A percentile compares a stretch with the other conserved stretches of the same genome.
Conservation (phyloP, 2,797 vertebrate genomes). For the Parotocinclus haroldoi region DNA sequence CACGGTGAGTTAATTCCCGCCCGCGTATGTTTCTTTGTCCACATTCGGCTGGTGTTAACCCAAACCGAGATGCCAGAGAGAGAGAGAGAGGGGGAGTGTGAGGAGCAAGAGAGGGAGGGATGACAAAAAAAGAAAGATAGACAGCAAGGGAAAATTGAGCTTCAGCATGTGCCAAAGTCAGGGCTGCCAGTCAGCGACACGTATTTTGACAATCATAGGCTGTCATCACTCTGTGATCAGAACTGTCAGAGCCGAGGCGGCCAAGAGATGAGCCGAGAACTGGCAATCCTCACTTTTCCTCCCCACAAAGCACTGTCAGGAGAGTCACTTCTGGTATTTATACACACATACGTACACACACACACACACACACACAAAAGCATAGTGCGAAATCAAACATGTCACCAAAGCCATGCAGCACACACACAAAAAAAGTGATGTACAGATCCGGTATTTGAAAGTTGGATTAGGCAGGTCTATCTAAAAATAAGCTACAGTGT, state of each 20-base stretch:
- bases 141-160: conserved; percentile 61
- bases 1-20: conserved; percentile 69
- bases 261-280: conserved; percentile 68
- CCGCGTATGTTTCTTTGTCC: conserved; percentile 58
- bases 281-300: conserved; percentile 61
- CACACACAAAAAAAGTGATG: conserved; percentile 53
- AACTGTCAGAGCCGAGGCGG: conserved; percentile 71
- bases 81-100: conserved; percentile 60
- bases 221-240: conserved; percentile 80
- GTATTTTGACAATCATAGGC: conserved; percentile 80
- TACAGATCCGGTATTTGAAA: conserved; percentile 50
- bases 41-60: conserved; percentile 67
- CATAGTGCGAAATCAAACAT: conserved; percentile 73
- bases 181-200: conserved; percentile 72
- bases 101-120: conserved; percentile 59
- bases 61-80: conserved; percentile 62
- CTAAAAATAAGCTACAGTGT: conserved; percentile 33
- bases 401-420: conserved; percentile 61
- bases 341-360: conserved; percentile 58
- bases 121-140: conserved; percentile 31
- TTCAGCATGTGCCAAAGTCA: conserved; percentile 58
- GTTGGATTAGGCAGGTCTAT: conserved; percentile 27
- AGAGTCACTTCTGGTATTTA: conserved; percentile 74
- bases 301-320: conserved; percentile 50
- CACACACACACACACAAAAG: conserved; percentile 33